phyloP scores from a whole-genome alignment of 2,888 invertebrate species.

The Phyllotreta striolata region DNA sequence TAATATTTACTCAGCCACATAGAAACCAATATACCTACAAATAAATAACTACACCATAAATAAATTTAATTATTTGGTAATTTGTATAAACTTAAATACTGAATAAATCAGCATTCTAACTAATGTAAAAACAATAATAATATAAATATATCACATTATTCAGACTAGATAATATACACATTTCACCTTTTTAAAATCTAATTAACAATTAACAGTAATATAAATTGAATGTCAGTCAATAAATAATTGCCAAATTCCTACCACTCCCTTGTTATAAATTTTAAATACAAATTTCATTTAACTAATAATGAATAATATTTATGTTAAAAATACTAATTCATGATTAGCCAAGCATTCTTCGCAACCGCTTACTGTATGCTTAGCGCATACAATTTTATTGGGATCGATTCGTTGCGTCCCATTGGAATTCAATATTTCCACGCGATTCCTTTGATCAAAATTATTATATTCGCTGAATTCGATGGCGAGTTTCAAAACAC shows the following conservation, averaged over 20 bases:
- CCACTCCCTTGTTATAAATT: background rate
- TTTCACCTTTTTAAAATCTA: too few species aligned
- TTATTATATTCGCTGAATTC: constrained; percentile 26
- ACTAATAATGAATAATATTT: background rate
- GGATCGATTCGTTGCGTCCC: background rate
- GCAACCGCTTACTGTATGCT: constrained; percentile 35
- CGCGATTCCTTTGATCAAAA: constrained; percentile 11
- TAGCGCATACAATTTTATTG: constrained; percentile 36
- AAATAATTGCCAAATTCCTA: background rate
- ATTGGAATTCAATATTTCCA: background rate
- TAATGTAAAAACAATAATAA: too few species aligned
- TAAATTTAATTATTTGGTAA: too few species aligned
- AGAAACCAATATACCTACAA: too few species aligned
- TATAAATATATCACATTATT: too few species aligned
- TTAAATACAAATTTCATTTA: background rate
- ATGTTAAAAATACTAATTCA: constrained; percentile 36
- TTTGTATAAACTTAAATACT: too few species aligned
- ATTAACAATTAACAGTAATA: too few species aligned
- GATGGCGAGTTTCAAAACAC: constrained; percentile 19
- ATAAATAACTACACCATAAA: too few species aligned
- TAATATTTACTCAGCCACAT: too few species aligned
- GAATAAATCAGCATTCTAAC: too few species aligned
- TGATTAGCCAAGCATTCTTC: constrained; percentile 34
- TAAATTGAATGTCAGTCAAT: too few species aligned
- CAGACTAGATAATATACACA: too few species aligned